Evolutionary conservation across 1,140 invertebrate genomes (phyloP), one percentile per base, ranked within the genome.

Genomic region (Ceratina australensis): DNA sequence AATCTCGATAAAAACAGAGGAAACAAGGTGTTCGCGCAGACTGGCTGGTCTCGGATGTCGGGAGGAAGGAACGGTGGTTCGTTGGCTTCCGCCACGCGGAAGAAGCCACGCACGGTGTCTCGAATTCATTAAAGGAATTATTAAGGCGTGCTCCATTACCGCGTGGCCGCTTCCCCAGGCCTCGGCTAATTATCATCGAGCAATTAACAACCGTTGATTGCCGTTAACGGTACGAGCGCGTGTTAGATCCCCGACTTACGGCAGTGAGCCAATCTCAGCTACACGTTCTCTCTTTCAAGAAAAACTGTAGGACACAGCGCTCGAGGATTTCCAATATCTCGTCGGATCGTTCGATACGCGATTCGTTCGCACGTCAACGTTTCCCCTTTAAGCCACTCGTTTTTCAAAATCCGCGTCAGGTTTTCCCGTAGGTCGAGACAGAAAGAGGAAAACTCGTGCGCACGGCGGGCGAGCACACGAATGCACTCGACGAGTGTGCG

Each of bases 191-290:
- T 85, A 85, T 82, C 80, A 82, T 82, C 67, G 72, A 80, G 72
- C 80, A 85, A 85, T 85, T 85, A 85, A 85, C 84, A 85, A 82
- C 83, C 84, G 84, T 85, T 85, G 74, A 85, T 85, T 85, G 80
- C 84, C 65, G 71, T 85, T 85, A 85, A 84, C 79, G 66, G 76
- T 60, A 69, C 64, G 33, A 63, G 77, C 76, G 52, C 61, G 81
- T 71, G 63, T 49, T 67, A 20, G 67, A 65, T 57, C 65, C 47
- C 54, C 56, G 24, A 26, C 59, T 54, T n/a, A n/a, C 33, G 18
- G 65, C 16, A 20, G 52, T 47, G 33, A 52, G 49, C 49, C 54
- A 54, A 26, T 15, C 18, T 8, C 52, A 16, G 18, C 13, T 20
- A 26, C 26, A 33, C 12, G 22, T 57, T n/a, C 16, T 16, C 24